Base-by-base conservation (phyloP, 2,888 invertebrate genomes). In the Apamea anceps region DNA sequence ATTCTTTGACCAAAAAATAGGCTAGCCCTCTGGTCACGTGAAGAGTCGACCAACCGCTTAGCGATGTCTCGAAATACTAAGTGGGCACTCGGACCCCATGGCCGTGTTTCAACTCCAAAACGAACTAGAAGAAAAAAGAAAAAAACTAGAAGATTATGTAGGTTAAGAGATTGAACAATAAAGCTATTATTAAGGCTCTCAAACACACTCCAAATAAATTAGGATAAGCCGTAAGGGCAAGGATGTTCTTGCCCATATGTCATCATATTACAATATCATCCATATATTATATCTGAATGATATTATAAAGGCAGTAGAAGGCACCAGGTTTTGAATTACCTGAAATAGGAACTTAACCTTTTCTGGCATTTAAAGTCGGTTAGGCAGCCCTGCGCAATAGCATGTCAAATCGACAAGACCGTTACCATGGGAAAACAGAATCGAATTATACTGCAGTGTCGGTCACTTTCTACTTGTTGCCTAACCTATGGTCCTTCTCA, bases 381-480 rank as follows among this genome's bases (percentile, higher is more conserved):
- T 63, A 51, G 66, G 12, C 79, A 85, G 54, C 85, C 82, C 82
- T 79, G 63, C 72, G 72, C 72, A 72, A 66, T 57, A 57, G 75
- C 82, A 85, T 68, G 73, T 63, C 78, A 85, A 72, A 81, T 65
- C 66, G 65, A 75, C 75, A 72, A 81, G 66, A 85, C 72, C 45
- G 68, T 75, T 73, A 32, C 66, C 73, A 82, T 79, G 72, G 70
- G 85, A 77, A 77, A 76, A 85, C 79, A 57, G 72, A 75, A 79
- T 73, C 77, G 42, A 70, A 85, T 77, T 81, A 63, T 74, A 66
- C 45, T 63, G 32, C 65, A 70, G 45, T 54, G 75, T 45, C 48
- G 25, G 76, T 77, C 75, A 82, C 85, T 85, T 85, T 85, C 85
- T 82, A 78, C 13, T 73, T 15, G 68, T 79, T 72, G 37, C 57